These are phyloP conservation scores for Schizaphis graminum DNA, from an alignment of 2,888 invertebrate genomes.

Conservation along the genomic window DNA sequence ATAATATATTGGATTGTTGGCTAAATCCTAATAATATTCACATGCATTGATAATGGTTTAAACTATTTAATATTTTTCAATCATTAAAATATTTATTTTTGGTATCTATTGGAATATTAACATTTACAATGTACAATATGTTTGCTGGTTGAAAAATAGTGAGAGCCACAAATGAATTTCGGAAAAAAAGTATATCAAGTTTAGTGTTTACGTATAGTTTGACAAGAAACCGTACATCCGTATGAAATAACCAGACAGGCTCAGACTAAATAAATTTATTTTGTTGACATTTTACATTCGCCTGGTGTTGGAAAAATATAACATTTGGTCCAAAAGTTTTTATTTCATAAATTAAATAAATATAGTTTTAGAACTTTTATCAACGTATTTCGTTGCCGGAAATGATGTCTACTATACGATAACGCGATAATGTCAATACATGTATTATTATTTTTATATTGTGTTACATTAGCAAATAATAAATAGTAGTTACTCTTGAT, in stretches of 20 bases:
- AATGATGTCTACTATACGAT: neutral
- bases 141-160: neutral
- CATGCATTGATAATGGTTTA: neutral
- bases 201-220: neutral
- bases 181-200: neutral
- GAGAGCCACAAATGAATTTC: neutral
- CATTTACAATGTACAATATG: neutral
- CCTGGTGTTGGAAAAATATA: neutral
- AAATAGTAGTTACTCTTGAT: neutral
- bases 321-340: neutral
- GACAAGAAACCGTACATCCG: neutral
- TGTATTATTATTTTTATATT: neutral
- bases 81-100: neutral
- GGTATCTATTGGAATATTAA: neutral
- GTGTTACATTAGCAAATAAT: neutral
- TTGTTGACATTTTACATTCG: neutral
- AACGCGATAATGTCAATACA: neutral
- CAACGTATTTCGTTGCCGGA: neutral
- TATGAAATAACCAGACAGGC: neutral
- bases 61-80: neutral
- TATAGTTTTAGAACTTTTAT: neutral
- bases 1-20: neutral
- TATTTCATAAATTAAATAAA: neutral
- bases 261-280: neutral
- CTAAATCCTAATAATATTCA: neutral